phyloP scores from a whole-genome alignment of 2,113 vertebrate species.

The Lamprotornis superbus region DNA sequence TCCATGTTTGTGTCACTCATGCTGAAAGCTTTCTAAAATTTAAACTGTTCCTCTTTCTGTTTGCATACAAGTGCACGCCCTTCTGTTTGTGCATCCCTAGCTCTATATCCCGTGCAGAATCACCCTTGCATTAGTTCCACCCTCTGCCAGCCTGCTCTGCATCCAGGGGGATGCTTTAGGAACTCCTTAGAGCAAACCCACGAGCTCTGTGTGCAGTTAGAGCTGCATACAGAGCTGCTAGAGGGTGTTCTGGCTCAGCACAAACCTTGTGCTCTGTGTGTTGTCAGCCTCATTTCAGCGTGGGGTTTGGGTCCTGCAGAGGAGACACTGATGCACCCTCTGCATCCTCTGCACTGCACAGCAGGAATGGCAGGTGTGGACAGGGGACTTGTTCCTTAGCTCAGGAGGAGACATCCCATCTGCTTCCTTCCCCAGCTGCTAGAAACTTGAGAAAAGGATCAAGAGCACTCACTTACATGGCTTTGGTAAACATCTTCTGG shows the following conservation, averaged over 20 bases:
- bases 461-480: not conserved
- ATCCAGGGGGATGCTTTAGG: not conserved
- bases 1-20: not conserved
- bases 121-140: not conserved
- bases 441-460: not conserved
- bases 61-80: fast-evolving
- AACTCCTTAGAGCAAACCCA: not conserved
- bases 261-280: not conserved
- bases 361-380: not conserved
- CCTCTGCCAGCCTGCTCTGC: not conserved
- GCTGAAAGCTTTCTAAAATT: not conserved
- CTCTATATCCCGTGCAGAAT: not conserved
- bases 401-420: not conserved
- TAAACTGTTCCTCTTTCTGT: not conserved
- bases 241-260: not conserved
- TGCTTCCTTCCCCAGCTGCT: not conserved
- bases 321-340: not conserved
- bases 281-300: not conserved
- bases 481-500: not conserved
- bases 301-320: not conserved
- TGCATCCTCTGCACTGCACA: fast-evolving
- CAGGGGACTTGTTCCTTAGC: not conserved
- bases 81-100: not conserved
- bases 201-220: not conserved
- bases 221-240: not conserved